A percentile compares a stretch with the other conserved stretches of the same genome.
Conservation (phyloP, 2,113 vertebrate genomes). For the Pantherophis guttatus region DNA sequence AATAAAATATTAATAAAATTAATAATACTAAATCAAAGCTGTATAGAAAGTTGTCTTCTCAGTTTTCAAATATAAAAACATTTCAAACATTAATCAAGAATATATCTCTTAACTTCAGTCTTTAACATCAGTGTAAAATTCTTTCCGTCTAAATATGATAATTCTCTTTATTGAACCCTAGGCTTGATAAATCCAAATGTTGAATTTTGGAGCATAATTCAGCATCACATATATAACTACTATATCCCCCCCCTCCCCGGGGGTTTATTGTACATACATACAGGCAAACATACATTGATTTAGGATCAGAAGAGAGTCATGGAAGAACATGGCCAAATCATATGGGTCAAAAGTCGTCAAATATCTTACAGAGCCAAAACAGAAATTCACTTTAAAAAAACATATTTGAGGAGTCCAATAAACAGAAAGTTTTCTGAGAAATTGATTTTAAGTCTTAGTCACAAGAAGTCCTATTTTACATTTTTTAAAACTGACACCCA, state of each 20-base stretch:
- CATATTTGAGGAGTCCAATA: background rate
- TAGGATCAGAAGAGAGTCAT: background rate
- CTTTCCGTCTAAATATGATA: background rate
- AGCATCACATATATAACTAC: background rate
- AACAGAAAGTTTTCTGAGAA: background rate
- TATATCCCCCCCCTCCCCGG: background rate
- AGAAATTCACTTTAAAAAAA: background rate
- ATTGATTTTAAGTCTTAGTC: background rate
- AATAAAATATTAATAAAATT: background rate
- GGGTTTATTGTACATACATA: background rate
- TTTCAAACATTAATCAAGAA: background rate
- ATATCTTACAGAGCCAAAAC: background rate
- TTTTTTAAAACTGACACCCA: background rate
- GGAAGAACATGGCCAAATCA: background rate
- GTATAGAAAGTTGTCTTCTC: background rate
- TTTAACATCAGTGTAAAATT: background rate
- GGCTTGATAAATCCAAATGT: background rate
- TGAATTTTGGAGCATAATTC: background rate
- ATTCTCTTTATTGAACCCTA: background rate
- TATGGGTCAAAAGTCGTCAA: background rate
- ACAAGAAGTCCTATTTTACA: background rate
- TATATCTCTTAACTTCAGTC: background rate
- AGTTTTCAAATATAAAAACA: background rate
- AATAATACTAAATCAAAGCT: background rate
- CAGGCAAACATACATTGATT: background rate